phyloP scores from a whole-genome alignment of 2,888 invertebrate genomes.

The Antheraea yamamai region DNA sequence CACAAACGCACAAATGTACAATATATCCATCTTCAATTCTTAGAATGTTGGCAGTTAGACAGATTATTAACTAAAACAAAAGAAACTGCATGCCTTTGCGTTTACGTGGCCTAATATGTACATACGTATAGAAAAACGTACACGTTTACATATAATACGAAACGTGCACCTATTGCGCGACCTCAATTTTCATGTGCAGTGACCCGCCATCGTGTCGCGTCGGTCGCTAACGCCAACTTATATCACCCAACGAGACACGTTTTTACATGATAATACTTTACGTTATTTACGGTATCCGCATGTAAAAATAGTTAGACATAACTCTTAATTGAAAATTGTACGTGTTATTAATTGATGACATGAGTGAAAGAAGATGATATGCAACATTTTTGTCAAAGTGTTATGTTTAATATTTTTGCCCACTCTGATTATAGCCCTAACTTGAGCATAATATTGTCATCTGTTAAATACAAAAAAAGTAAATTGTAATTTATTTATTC shows the following conservation, averaged over 20 bases:
- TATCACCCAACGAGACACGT: constrained; percentile 24
- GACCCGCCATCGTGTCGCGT: constrained; percentile 44
- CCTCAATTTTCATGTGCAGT: constrained; percentile 66
- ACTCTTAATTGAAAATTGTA: not conserved
- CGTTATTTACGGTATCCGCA: not conserved
- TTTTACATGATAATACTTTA: not conserved
- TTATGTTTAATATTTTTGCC: too few species aligned
- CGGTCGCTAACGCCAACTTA: constrained; percentile 38
- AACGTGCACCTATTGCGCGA: constrained; percentile 30
- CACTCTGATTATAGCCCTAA: too few species aligned
- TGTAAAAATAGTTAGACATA: not conserved
- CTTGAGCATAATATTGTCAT: too few species aligned
- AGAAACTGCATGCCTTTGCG: constrained; percentile 29
- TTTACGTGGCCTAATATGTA: constrained; percentile 21
- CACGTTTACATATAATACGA: constrained; percentile 19
- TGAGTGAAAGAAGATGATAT: too few species aligned
- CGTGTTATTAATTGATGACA: too few species aligned
- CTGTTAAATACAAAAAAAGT: too few species aligned
- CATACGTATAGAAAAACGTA: constrained; percentile 11
- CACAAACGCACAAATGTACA: not conserved
- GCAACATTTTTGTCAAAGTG: too few species aligned
- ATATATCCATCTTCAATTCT: not conserved
- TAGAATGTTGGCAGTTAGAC: not conserved
- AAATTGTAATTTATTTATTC: too few species aligned
- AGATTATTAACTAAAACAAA: constrained; percentile 3